phyloP scores from a whole-genome alignment of 2,888 invertebrate genomes.

The Lamellibrachia satsuma region DNA sequence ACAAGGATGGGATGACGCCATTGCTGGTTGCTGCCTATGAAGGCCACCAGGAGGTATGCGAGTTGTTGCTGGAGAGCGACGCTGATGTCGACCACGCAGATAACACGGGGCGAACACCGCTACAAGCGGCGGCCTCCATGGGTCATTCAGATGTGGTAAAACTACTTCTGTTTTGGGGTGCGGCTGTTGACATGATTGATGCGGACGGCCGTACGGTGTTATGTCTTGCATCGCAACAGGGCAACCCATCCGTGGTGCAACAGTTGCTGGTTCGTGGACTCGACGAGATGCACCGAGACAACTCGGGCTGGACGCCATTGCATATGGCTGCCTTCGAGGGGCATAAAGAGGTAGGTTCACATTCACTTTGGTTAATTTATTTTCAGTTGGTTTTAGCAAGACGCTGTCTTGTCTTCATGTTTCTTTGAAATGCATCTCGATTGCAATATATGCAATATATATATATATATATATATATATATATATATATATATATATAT shows the following conservation, averaged over 20 bases:
- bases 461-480: too few species aligned
- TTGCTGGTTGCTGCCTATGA: slow-evolving; percentile 65
- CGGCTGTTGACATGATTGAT: slow-evolving; percentile 93
- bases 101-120: slow-evolving; percentile 56
- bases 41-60: slow-evolving; percentile 73
- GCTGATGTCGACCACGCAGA: slow-evolving; percentile 92
- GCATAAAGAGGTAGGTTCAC: slow-evolving; percentile 78
- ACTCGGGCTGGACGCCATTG: slow-evolving; percentile 95
- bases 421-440: too few species aligned
- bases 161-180: slow-evolving; percentile 91
- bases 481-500: too few species aligned
- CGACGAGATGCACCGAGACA: slow-evolving; percentile 79
- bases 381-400: background rate
- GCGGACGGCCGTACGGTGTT: slow-evolving; percentile 87
- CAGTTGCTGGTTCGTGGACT: slow-evolving; percentile 77
- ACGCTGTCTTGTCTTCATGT: too few species aligned
- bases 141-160: slow-evolving; percentile 88
- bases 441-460: too few species aligned
- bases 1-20: slow-evolving; percentile 65
- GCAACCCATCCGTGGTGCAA: slow-evolving; percentile 74
- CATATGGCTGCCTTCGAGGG: slow-evolving; percentile 96
- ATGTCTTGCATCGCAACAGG: slow-evolving; percentile 65
- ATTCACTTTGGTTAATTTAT: background rate
- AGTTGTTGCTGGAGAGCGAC: slow-evolving; percentile 87
- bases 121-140: slow-evolving; percentile 76